Percentiles rank a stretch among this genome's conserved stretches.
Conservation (phyloP, 2,888 invertebrate genomes). For the Stegana nigrithorax region DNA sequence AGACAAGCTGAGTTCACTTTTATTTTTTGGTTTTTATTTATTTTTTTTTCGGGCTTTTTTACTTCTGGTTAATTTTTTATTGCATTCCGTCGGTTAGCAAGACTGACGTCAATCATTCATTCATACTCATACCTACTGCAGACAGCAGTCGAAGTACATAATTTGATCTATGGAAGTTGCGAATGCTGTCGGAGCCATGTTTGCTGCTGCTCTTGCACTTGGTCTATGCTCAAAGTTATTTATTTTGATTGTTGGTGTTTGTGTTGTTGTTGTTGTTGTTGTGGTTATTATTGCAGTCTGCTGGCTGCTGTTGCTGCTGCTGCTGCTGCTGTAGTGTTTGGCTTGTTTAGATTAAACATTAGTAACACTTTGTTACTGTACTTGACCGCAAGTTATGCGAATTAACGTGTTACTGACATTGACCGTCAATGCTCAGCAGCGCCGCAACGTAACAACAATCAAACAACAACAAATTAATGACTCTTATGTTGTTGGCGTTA, state of each 20-base stretch:
- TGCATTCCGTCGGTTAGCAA: too few relatives aligned
- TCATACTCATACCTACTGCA: not conserved
- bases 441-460: too few relatives aligned
- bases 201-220: not conserved
- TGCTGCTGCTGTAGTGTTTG: too few relatives aligned
- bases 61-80: not conserved
- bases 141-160: not conserved
- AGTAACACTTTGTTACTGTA: conserved; percentile 26
- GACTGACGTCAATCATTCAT: not conserved
- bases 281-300: too few relatives aligned
- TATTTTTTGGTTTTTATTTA: not conserved
- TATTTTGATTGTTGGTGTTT: too few relatives aligned
- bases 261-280: not conserved
- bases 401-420: conserved; percentile 36
- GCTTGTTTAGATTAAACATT: not conserved
- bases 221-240: not conserved
- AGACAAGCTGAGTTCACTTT: not conserved
- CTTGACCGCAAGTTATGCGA: conserved; percentile 32
- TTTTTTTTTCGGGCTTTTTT: too few relatives aligned
- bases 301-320: too few relatives aligned
- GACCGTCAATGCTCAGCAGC: conserved; percentile 24
- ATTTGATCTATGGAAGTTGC: conserved; percentile 12
- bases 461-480: not conserved
- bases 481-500: not conserved
- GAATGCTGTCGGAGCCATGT: not conserved